Evolutionary conservation across 1,140 invertebrate species (phyloP).

Genomic region (Aphis craccivora): DNA sequence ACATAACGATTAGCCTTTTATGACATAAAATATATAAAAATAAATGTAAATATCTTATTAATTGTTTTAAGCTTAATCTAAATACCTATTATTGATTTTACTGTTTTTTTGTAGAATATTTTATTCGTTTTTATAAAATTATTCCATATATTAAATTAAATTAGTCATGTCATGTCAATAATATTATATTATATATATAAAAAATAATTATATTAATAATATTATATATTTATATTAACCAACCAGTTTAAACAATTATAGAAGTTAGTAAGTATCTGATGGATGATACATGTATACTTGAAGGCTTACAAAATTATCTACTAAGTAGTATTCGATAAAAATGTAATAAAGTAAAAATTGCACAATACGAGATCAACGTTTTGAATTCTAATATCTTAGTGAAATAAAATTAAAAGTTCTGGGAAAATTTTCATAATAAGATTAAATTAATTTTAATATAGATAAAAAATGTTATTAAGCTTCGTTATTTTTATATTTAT

Average conservation of each 20-base stretch:
- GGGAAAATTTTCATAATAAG: neutral
- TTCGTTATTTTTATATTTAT: neutral
- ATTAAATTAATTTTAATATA: neutral
- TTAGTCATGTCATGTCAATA: too few species aligned
- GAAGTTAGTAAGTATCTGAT: neutral
- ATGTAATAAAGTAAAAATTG: neutral
- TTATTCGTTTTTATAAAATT: neutral
- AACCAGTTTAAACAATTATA: too few species aligned
- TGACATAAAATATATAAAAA: neutral
- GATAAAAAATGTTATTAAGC: neutral
- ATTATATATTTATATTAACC: too few species aligned
- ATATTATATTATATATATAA: too few species aligned
- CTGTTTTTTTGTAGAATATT: neutral
- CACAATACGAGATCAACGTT: neutral
- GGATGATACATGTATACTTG: neutral
- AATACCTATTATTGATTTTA: neutral
- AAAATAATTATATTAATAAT: too few species aligned
- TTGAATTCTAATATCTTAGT: neutral
- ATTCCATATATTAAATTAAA: too few species aligned
- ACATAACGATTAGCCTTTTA: neutral
- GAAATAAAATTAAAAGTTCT: neutral
- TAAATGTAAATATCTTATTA: neutral
- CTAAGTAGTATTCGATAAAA: neutral
- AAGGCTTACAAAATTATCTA: neutral
- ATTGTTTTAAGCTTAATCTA: neutral